Evolutionary conservation across 2,113 vertebrate species (phyloP), one percentile per base, ranked within the genome.

Genomic region (Erpornis zantholeuca): DNA sequence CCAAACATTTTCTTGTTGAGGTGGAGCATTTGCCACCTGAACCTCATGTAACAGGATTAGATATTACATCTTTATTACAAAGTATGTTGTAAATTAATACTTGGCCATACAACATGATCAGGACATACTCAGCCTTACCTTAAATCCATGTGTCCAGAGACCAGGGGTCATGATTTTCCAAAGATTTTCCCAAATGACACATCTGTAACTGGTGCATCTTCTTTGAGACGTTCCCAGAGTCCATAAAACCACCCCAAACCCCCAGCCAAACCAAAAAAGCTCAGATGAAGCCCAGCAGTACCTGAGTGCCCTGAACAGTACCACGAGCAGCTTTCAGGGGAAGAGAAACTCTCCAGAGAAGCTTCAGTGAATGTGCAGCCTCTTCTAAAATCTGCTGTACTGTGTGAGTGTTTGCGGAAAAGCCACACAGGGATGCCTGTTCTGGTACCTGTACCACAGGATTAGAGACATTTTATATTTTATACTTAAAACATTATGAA

Each of bases 271-370:
- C 7, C 38, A 44, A 2, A 8, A 40, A 23, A 7, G 12, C 15
- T 57, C 66, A 23, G 76, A 7, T 4, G 22, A 35, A 89, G 21
- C 22, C 11, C 3, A 40, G 23, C 7, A 92, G 36, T 96, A 98
- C 98, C 98, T 98, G 97, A 28, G 92, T 50, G 23, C 95, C 91
- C 40, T 80, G 97, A 36, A 86, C 36, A 10, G 94, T 17, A 40
- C 95, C 88, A 27, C 93, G 97, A 68, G 68, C 75, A 5, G 80
- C 70, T 40, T 95, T 68, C 10, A 96, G 85, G 3, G 99, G 99
- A 38, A 99, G 85, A 5, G 99, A 98, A 77, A 99, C 99, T 95
- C 98, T 99, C 99, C 99, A 99, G 90, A 99, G 94, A 35, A 98
- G 98, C 27, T 98, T 99, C 95, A 99, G 96, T 27, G 99, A 96